Evolutionary conservation across 2,888 invertebrate species (phyloP).

Genomic region (Noctua fimbriata): DNA sequence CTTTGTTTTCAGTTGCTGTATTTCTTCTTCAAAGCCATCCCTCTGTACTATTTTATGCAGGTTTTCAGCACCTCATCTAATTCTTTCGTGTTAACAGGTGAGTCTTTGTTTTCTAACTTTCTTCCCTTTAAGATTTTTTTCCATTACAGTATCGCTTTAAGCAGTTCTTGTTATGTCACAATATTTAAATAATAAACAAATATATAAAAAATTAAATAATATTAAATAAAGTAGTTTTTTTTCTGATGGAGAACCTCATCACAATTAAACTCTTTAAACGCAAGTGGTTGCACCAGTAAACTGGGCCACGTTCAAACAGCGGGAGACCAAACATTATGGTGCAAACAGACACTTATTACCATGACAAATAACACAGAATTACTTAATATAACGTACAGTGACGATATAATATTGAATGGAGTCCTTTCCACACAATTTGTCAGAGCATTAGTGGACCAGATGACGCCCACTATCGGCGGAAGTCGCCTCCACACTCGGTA

Average conservation of each 20-base stretch:
- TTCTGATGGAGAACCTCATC: not conserved
- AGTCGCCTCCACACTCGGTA: constrained; percentile 36
- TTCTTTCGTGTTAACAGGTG: no score
- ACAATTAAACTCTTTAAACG: not conserved
- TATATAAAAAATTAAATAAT: no score
- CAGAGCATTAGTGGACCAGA: not conserved
- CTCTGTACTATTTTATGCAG: no score
- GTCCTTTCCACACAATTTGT: constrained; percentile 42
- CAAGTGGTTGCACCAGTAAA: not conserved
- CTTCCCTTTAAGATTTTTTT: no score
- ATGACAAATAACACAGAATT: constrained; percentile 37
- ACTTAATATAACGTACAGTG: constrained; percentile 31
- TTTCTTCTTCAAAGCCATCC: no score
- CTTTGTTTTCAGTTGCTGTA: no score
- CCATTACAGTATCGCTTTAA: no score
- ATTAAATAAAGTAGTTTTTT: no score
- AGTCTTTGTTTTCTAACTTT: no score
- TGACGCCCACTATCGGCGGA: constrained; percentile 32
- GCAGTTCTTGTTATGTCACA: no score
- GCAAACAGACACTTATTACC: constrained; percentile 29
- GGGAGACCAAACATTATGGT: not conserved
- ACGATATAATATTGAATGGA: constrained; percentile 10
- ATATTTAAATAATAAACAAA: no score
- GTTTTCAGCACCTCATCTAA: no score
- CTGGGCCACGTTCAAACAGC: not conserved